Evolutionary conservation across 2,797 vertebrate species (phyloP).

Genomic region (Ctenopoma kingsleyae): DNA sequence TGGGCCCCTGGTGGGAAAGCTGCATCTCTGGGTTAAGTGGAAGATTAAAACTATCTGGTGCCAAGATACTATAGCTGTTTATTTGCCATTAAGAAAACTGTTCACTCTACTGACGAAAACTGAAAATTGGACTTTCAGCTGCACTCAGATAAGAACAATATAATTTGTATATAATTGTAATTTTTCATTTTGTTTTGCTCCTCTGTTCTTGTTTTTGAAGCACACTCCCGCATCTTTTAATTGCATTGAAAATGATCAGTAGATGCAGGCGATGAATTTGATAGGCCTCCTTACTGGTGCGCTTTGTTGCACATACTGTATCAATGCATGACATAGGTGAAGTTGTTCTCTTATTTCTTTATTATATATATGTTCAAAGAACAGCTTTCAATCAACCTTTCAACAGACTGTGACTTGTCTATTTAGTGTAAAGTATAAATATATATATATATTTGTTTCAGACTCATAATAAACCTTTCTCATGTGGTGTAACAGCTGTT

Average conservation of each 20-base stretch:
- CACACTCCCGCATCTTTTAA: conserved; percentile 39
- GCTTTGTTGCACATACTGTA: conserved; percentile 21
- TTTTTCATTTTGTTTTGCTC: conserved; percentile 37
- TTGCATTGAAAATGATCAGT: conserved; percentile 16
- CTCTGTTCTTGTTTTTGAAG: conserved; percentile 48
- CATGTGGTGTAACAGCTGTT: conserved; percentile 21
- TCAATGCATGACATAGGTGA: conserved; percentile 59
- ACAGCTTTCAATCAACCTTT: conserved; percentile 57
- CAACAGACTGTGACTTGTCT: conserved; percentile 75
- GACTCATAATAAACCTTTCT: conserved; percentile 68
- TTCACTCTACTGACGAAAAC: conserved; percentile 18
- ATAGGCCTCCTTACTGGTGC: conserved; percentile 45
- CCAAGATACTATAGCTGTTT: conserved; percentile 47
- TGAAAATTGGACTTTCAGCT: conserved; percentile 29
- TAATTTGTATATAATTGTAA: conserved; percentile 62
- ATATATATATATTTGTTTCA: conserved; percentile 61
- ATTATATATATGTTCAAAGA: conserved; percentile 54
- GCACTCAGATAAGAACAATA: conserved; percentile 28
- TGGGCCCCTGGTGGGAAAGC: conserved; percentile 25
- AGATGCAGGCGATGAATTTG: conserved; percentile 21
- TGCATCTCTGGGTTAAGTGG: conserved; percentile 41
- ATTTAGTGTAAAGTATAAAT: conserved; percentile 68
- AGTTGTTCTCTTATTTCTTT: conserved; percentile 37
- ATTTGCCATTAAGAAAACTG: conserved; percentile 34
- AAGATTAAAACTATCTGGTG: conserved; percentile 45